Percentiles rank a stretch among this genome's conserved stretches.
These are phyloP conservation scores for Pammene fasciana DNA, from an alignment of 2,888 invertebrate genomes.

Conservation along the genomic window DNA sequence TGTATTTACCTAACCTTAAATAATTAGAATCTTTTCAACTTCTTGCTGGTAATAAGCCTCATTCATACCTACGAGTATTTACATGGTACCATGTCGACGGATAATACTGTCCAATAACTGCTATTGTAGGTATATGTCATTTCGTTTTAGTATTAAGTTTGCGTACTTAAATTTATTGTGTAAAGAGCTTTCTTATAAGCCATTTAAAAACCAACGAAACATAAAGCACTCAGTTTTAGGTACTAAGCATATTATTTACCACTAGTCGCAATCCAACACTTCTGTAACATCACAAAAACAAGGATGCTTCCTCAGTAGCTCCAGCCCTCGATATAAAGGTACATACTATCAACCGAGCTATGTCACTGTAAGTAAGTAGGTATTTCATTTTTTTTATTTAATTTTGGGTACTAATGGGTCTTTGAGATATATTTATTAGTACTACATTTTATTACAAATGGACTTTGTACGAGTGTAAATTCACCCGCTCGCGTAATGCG, in stretches of 20 bases:
- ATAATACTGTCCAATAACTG: constrained; percentile 61
- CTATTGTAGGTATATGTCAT: constrained; percentile 57
- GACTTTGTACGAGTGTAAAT: constrained; percentile 64
- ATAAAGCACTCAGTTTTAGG: constrained; percentile 73
- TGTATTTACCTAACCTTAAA: constrained; percentile 37
- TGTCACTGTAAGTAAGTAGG: constrained; percentile 53
- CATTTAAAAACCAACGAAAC: constrained; percentile 63
- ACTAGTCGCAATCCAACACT: constrained; percentile 61
- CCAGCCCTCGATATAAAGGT: constrained; percentile 49
- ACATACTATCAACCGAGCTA: constrained; percentile 52
- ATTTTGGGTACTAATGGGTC: constrained; percentile 57
- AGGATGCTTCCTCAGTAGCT: constrained; percentile 47
- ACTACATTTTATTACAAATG: constrained; percentile 65
- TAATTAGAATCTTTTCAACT: constrained; percentile 23
- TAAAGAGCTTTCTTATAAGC: constrained; percentile 64
- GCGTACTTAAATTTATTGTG: constrained; percentile 51
- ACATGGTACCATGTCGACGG: constrained; percentile 42
- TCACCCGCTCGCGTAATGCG: constrained; percentile 62
- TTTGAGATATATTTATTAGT: constrained; percentile 52
- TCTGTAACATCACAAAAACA: constrained; percentile 32
- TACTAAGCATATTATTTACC: constrained; percentile 55
- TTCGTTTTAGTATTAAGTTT: constrained; percentile 49
- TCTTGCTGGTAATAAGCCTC: constrained; percentile 40
- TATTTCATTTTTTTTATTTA: no score
- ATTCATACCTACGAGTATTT: constrained; percentile 18